These are phyloP conservation scores for Poeciliopsis occidentalis DNA, from an alignment of 2,113 vertebrate genomes.

Conservation along the genomic window DNA sequence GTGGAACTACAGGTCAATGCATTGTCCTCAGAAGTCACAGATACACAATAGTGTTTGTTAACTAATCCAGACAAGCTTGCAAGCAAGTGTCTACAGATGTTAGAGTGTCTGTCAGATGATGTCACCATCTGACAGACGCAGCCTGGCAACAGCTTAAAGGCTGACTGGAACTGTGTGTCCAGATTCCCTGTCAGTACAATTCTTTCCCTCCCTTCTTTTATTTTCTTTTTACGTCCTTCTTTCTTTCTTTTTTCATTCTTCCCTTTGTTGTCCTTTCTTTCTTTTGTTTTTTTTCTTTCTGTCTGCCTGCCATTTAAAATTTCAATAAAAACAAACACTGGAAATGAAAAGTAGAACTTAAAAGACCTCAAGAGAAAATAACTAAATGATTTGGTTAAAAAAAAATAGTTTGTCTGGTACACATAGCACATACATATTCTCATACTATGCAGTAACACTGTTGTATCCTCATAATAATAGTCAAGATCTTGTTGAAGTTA, in stretches of 20 bases:
- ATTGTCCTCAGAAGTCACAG: conserved; percentile 1
- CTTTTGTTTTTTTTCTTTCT: too few species aligned
- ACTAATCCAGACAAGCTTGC: conserved; percentile 7
- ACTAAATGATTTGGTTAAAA: too few species aligned
- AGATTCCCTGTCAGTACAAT: conserved; percentile 5
- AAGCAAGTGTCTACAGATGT: conserved; percentile 15
- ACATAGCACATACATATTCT: neutral
- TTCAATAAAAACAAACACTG: neutral
- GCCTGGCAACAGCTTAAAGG: conserved; percentile 3
- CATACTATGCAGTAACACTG: neutral
- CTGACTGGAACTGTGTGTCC: conserved; percentile 23
- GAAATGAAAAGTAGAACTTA: neutral
- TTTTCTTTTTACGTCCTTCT: too few species aligned
- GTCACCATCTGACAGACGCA: conserved; percentile 8
- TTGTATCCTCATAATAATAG: neutral
- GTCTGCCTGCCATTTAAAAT: too few species aligned
- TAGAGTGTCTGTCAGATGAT: conserved; percentile 23
- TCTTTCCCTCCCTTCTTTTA: too few species aligned
- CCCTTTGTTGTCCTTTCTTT: too few species aligned
- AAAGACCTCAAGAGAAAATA: too few species aligned
- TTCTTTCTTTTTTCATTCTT: too few species aligned
- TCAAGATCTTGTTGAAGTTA: neutral
- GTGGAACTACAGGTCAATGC: neutral
- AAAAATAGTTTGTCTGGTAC: too few species aligned
- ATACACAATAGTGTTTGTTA: conserved; percentile 11